phyloP scores from a whole-genome alignment of 1,140 invertebrate genomes.

The Rhagoletis pomonella region DNA sequence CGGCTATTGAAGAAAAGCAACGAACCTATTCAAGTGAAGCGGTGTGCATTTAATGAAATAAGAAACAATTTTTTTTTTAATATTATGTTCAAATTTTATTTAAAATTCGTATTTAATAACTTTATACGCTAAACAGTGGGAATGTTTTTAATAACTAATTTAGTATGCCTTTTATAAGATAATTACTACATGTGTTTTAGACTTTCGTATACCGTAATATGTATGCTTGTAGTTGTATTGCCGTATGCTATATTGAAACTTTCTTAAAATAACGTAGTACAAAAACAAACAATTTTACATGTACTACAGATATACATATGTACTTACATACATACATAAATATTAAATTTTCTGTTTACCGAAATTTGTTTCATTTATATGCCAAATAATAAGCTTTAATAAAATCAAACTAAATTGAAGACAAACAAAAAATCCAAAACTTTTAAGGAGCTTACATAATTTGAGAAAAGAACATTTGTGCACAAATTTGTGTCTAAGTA shows the following conservation, averaged over 20 bases:
- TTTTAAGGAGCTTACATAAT: neutral
- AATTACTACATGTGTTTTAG: neutral
- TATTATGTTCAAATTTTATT: constrained; percentile 34
- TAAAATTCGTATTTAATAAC: constrained; percentile 35
- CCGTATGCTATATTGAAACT: constrained; percentile 48
- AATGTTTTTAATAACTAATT: constrained; percentile 47
- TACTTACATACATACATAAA: neutral
- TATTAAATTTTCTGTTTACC: no score
- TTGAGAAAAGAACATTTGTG: neutral
- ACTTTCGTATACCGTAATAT: constrained; percentile 30
- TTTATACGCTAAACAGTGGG: constrained; percentile 47
- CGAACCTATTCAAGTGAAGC: no score
- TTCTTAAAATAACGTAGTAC: neutral
- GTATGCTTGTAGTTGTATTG: neutral
- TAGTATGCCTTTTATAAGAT: constrained; percentile 38
- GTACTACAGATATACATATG: neutral
- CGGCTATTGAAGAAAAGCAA: no score
- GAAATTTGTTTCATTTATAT: no score
- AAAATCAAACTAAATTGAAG: neutral
- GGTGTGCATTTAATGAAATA: no score
- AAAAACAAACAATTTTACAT: neutral
- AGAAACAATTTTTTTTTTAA: neutral
- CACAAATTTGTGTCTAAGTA: no score
- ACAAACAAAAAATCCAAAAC: neutral
- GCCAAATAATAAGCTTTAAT: neutral